These are phyloP conservation scores for Nyctalus aviator DNA, from an alignment of 2,797 vertebrate genomes.

Conservation along the genomic window DNA sequence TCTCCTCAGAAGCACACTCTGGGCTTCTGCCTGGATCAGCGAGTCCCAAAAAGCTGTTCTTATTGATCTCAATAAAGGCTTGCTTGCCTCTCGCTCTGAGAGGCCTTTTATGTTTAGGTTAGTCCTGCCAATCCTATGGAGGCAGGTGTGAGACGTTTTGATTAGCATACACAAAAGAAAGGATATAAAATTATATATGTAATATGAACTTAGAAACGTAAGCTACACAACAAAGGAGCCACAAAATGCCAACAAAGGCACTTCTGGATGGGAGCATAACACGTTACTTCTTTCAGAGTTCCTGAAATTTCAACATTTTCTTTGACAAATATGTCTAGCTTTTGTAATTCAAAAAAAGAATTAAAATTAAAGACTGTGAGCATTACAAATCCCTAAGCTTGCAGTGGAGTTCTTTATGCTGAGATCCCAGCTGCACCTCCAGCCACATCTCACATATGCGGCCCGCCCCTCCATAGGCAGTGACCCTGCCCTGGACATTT, in stretches of 20 bases:
- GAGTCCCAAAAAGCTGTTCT: background rate
- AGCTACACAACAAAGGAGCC: background rate
- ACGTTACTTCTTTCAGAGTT: background rate
- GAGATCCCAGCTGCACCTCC: background rate
- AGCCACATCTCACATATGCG: no score
- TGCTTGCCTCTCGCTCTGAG: background rate
- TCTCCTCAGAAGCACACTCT: background rate
- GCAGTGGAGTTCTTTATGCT: background rate
- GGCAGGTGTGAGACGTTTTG: background rate
- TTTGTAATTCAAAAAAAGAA: background rate
- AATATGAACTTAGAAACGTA: background rate
- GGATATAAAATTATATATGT: background rate
- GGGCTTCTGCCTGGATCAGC: background rate
- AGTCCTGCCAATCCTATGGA: background rate
- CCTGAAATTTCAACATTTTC: background rate
- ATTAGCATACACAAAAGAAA: background rate
- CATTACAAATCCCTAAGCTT: background rate
- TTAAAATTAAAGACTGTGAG: background rate
- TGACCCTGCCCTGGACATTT: background rate
- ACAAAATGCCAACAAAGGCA: background rate
- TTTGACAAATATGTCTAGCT: background rate
- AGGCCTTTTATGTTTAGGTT: background rate
- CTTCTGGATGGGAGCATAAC: background rate
- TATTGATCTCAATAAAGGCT: background rate
- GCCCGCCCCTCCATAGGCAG: rapidly evolving